Base-by-base conservation (phyloP, 1,140 invertebrate species). In the Macrobrachium rosenbergii region DNA sequence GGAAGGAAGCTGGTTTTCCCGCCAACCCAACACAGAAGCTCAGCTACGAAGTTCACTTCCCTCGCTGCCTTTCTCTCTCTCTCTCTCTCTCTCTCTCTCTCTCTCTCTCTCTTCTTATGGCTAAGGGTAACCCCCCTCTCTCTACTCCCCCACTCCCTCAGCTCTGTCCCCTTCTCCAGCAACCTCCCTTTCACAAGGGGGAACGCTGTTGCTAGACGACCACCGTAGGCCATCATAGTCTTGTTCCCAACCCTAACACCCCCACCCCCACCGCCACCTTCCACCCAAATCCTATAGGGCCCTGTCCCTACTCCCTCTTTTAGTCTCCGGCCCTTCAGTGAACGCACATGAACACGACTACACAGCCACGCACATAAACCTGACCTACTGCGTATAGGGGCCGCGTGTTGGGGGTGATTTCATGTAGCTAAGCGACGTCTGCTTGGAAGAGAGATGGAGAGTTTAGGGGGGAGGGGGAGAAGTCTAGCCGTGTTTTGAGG, bases 341-440 rank as follows among this genome's bases (percentile, higher is more conserved):
- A n/a, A 75, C 43, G 16, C 17, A 77, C 43, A 52, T 2, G 59
- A 8, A 77, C 11, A 77, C 43, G 43, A 14, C 37, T 12, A 77
- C 43, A 77, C 16, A 77, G 11, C 37, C 16, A 75, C 23, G 28
- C 72, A 37, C 72, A 75, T 19, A 75, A 75, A 75, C n/a, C 19
- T 19, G 28, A 75, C 37, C 37, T 37, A 75, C 72, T 37, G 75
- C 14, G 59, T 52, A 52, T 52, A 52, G 52, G 52, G 52, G 52
- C 52, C 52, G 52, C 52, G 52, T 52, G 52, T 52, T 52, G 52
- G 52, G 52, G 52, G 52, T 52, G 52, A 52, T 52, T 52, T 52
- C 52, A 52, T 52, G 52, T 52, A 75, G 72, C 16, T 19, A 75
- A 75, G 23, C 16, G 23, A 75, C 17, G 23, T 28, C 16, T 16